These are phyloP conservation scores for Karalla daura DNA, from an alignment of 2,797 vertebrate species.

Conservation along the genomic window DNA sequence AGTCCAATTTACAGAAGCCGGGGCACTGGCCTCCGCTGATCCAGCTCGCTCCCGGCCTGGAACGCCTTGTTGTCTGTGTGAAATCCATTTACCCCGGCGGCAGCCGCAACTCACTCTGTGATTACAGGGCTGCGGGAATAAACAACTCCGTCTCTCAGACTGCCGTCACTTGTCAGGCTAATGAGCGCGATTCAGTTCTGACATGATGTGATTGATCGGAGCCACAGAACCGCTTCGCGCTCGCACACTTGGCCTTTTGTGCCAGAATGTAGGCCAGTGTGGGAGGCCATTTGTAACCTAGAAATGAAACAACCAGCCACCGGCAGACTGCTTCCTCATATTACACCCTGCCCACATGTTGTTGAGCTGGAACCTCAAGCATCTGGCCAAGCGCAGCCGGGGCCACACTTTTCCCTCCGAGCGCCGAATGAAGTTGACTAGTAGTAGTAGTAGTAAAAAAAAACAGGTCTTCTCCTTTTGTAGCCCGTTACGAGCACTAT, in stretches of 20 bases:
- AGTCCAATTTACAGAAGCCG: slow-evolving; percentile 26
- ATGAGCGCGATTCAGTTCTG: background rate
- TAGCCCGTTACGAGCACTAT: background rate
- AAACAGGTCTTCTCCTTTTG: background rate
- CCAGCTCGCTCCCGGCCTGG: slow-evolving; percentile 8
- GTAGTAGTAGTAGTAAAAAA: no score
- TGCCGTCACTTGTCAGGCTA: no score
- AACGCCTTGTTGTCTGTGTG: background rate
- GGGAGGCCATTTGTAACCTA: slow-evolving; percentile 56
- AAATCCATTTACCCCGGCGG: slow-evolving; percentile 10
- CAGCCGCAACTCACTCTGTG: background rate
- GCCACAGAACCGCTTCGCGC: background rate
- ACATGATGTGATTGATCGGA: background rate
- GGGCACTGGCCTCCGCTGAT: slow-evolving; percentile 6
- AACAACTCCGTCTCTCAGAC: background rate
- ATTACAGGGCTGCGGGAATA: background rate
- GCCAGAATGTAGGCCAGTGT: slow-evolving; percentile 48
- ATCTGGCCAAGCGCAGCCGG: background rate
- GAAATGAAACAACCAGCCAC: slow-evolving; percentile 50
- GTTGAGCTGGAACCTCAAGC: background rate
- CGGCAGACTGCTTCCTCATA: slow-evolving; percentile 2
- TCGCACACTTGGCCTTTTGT: slow-evolving; percentile 29
- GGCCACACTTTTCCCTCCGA: background rate
- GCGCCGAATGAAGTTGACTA: background rate
- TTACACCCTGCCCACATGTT: background rate